Base-by-base conservation (phyloP, 2,888 invertebrate species). In the Idaea biselata region DNA sequence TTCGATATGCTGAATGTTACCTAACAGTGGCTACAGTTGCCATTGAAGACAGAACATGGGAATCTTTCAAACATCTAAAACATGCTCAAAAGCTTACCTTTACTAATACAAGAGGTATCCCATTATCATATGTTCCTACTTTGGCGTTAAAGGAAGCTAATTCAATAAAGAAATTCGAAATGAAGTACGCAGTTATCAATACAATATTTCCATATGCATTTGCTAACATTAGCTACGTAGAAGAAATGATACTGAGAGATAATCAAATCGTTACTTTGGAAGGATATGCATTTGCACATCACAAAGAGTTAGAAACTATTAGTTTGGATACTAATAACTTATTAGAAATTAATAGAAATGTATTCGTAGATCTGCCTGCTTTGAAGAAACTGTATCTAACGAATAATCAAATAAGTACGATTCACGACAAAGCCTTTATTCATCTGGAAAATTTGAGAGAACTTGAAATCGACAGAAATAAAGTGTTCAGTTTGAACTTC, bases 381-480 rank as follows among this genome's bases (percentile, higher is more conserved):
- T 83, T 97, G 66, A 94, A 94, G 68, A 94, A 95, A 65, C 93
- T 99, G 54, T 95, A 94, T 75, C 91, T 99, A 58, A 97, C 97
- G 71, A 95, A 95, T 73, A 99, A 99, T 85, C 95, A 96, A 78
- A 94, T 99, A 65, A 96, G 96, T 61, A 95, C 95, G 7, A 93
- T 98, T 63, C 98, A 98, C 69, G 97, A 97, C 65, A 95, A 95
- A 75, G 96, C 98, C n/a, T 97, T 97, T 73, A 87, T 94, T 64
- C 94, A 95, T 73, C 87, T 97, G 74, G 86, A 87, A 0, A 94
- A 95, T 73, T 89, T 98, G 60, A 94, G 94, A 63, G 96, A 96
- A 70, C 86, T 98, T 60, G 97, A 97, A 82, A 89, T 98, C 67
- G 96, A 96, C 73, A 93, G 94, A 72, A 97, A 96, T 83, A 94